A percentile compares a stretch with the other conserved stretches of the same genome.
Conservation (phyloP, 2,113 vertebrate genomes). For the Tonatia bakeri region DNA sequence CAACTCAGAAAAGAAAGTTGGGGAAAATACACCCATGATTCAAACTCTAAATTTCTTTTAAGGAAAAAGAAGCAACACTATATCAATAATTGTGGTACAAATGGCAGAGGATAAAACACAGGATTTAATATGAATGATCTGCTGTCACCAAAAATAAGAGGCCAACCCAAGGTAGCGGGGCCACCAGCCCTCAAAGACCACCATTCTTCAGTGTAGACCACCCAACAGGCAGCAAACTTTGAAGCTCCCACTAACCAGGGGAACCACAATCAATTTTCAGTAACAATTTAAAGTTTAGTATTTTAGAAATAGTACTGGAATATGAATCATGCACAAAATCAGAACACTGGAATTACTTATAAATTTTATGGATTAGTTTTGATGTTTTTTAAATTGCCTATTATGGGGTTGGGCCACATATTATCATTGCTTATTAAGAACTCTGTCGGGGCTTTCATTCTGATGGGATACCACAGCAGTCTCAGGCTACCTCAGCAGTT, state of each 20-base stretch:
- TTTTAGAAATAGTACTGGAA: background rate
- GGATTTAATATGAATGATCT: background rate
- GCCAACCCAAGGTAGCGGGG: background rate
- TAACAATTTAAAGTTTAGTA: background rate
- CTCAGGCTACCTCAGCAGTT: background rate
- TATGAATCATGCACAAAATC: background rate
- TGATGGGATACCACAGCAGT: background rate
- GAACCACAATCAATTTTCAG: background rate
- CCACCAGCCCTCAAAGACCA: background rate
- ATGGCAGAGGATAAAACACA: background rate
- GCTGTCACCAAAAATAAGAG: background rate
- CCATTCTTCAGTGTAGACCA: background rate
- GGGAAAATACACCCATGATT: background rate
- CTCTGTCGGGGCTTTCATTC: background rate
- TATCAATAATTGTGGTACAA: background rate
- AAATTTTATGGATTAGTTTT: background rate
- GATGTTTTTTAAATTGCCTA: background rate
- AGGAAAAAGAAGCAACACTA: background rate
- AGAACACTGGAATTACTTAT: background rate
- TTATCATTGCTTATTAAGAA: background rate
- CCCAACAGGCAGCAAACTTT: background rate
- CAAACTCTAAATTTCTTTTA: background rate
- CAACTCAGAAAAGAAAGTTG: slow-evolving; percentile 18
- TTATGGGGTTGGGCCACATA: background rate
- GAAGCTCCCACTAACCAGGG: background rate